Percentiles rank a stretch among this genome's conserved stretches.
These are phyloP conservation scores for Cordilura impudica DNA, from an alignment of 2,888 invertebrate species.

Conservation along the genomic window DNA sequence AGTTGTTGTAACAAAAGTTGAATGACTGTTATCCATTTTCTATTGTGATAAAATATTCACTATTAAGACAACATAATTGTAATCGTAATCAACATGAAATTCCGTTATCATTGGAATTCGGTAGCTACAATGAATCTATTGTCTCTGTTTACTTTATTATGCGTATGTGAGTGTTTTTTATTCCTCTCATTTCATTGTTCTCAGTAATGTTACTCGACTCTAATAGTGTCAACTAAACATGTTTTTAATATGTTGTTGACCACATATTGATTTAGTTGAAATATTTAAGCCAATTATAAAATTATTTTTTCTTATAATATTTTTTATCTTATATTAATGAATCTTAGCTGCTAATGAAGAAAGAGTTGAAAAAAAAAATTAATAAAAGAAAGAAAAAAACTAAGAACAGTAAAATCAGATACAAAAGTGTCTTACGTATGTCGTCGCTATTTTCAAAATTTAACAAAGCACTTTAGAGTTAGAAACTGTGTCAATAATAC, in stretches of 20 bases:
- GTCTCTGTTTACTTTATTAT: too few relatives aligned
- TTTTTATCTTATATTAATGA: not conserved
- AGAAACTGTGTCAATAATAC: constrained; percentile 48
- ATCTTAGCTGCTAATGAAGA: constrained; percentile 2
- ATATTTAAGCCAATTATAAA: constrained; percentile 52
- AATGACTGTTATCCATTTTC: too few relatives aligned
- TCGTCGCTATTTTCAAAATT: not conserved
- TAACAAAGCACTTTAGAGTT: not conserved
- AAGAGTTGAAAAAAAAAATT: constrained; percentile 7
- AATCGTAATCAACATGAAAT: too few relatives aligned
- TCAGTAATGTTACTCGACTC: constrained; percentile 12
- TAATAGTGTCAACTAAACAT: constrained; percentile 48
- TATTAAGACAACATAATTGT: too few relatives aligned
- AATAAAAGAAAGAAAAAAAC: constrained; percentile 1
- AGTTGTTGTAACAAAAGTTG: too few relatives aligned
- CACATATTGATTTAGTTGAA: constrained; percentile 37
- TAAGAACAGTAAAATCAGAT: constrained; percentile 22
- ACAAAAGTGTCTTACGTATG: constrained; percentile 18
- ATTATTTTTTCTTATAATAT: constrained; percentile 29
- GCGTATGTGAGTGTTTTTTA: not conserved
- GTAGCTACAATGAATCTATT: too few relatives aligned
- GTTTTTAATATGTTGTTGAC: constrained; percentile 45
- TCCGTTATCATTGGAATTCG: too few relatives aligned
- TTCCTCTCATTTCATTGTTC: constrained; percentile 2
- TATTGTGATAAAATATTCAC: too few relatives aligned